Evolutionary conservation across 1,140 invertebrate species (phyloP), one percentile per base, ranked within the genome.

Genomic region (Cherax quadricarinatus): DNA sequence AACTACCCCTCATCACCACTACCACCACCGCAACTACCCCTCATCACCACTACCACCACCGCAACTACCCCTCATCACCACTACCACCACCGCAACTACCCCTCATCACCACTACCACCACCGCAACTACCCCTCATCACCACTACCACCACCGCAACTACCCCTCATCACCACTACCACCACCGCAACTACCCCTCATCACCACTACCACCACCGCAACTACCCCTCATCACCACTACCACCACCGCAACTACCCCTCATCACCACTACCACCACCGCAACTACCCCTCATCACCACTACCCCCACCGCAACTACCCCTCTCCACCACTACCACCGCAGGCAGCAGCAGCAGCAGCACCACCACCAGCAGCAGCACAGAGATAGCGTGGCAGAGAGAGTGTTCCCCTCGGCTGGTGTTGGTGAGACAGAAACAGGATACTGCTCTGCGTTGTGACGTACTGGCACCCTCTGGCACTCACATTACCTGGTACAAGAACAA

Each of bases 401-500:
- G 83, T 53, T 70, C 83, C 1, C 83, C 83, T 1, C 18, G 83
- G 5, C 60, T 57, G n/a, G 57, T 62, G 30, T 4, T 5, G 16
- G 5, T 85, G n/a, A 66, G 14, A 6, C 30, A 57, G 83, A 41
- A n/a, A 16, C 83, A 85, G 60, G 83, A 85, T 21, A 62, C 83
- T 48, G 21, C 14, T 18, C 83, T 85, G 30, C 57, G 24, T 14
- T 85, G 83, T 24, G 30, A 85, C 30, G 60, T 66, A 1, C n/a
- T 85, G n/a, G 83, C 53, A 21, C 83, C 83, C 24, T 62, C 14
- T 4, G 83, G 83, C 83, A 85, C 83, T 0, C 30, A 85, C 10
- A 4, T 85, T 16, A 70, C 62, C 83, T 85, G 83, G 83, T 85
- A 49, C 83, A 85, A 85, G 83, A 48, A 48, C 14, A 4, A 70